These are phyloP conservation scores for Trimorus sp. DNA, from an alignment of 2,888 invertebrate genomes.

Conservation along the genomic window DNA sequence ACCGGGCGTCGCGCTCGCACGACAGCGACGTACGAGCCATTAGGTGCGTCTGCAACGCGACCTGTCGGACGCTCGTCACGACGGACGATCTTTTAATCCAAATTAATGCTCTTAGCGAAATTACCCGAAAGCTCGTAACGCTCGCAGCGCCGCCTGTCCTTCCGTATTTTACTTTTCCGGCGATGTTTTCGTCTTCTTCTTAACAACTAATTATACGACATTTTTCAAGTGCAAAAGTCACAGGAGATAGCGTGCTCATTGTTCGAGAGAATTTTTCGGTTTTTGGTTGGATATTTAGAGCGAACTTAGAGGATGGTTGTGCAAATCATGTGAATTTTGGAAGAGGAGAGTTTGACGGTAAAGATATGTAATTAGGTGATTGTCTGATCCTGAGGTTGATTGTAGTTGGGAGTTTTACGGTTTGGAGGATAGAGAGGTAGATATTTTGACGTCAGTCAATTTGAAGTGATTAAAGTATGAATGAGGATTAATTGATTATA, in stretches of 20 bases:
- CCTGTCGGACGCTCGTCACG: conserved; percentile 69
- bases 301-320: too few relatives aligned
- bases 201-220: conserved; percentile 41
- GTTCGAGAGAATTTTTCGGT: background rate
- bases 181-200: conserved; percentile 45
- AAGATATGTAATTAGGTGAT: too few relatives aligned
- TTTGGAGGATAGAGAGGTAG: too few relatives aligned
- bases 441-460: too few relatives aligned
- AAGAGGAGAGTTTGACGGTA: too few relatives aligned
- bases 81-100: conserved; percentile 78
- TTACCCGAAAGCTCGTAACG: conserved; percentile 76
- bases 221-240: conserved; percentile 33
- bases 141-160: conserved; percentile 68
- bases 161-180: conserved; percentile 55
- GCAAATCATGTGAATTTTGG: too few relatives aligned
- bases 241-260: conserved; percentile 16
- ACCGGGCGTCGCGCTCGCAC: conserved; percentile 47
- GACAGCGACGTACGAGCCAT: conserved; percentile 62
- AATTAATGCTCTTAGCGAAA: conserved; percentile 80
- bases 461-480: too few relatives aligned
- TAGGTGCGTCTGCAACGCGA: conserved; percentile 64
- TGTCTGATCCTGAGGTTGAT: too few relatives aligned
- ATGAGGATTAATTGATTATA: too few relatives aligned
- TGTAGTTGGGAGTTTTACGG: too few relatives aligned
- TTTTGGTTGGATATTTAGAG: too few relatives aligned